Evolutionary conservation across 30 jellyfish, hydroid and myxozoan species (phyloP), one percentile per base, ranked within the genome.

Genomic region (Turritopsis rubra): DNA sequence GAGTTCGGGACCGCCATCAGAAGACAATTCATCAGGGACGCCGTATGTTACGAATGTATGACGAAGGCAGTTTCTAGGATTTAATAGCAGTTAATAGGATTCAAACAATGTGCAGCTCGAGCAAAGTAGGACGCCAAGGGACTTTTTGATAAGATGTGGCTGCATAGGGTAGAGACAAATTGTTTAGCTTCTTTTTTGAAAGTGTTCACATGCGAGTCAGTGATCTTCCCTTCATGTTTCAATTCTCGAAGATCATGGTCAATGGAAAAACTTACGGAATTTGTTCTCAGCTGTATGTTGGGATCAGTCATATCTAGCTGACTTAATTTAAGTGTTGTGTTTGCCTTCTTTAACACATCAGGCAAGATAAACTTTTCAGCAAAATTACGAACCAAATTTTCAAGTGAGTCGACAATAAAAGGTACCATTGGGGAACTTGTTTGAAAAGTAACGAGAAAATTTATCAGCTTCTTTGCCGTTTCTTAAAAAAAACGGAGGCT

Each of bases 351-450:
- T 7, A 78, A 8, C 7, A 78, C 52, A 30, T 16, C 8, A 1
- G 7, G 5, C 7, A 16, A 3, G 53, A 78, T 78, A 78, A 78
- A 78, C 79, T 24, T 78, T 29, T 16, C 53, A 23, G 18, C 7
- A 1, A 78, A 20, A 1, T 84, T 8, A 1, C 80, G 21, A 1
- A 78, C 7, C 22, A 78, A 21, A 1, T 8, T 13, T 7, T 23
- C 29, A 24, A 78, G 80, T 3, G 60, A 41, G 5, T 41, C 60
- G 60, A 13, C 60, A 30, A 78, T 3, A 18, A 29, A 29, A 3
- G 60, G 60, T 1, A 78, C 83, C 85, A 78, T 78, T 53, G 79
- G 85, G 27, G 28, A 7, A n/a, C 29, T 83, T 1, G 52, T 78
- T 78, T 78, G 85, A 78, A 78, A 78, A 8, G 18, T 7, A 8